phyloP scores from a whole-genome alignment of 2,888 invertebrate species.

The Coelogynopora nodosa region DNA sequence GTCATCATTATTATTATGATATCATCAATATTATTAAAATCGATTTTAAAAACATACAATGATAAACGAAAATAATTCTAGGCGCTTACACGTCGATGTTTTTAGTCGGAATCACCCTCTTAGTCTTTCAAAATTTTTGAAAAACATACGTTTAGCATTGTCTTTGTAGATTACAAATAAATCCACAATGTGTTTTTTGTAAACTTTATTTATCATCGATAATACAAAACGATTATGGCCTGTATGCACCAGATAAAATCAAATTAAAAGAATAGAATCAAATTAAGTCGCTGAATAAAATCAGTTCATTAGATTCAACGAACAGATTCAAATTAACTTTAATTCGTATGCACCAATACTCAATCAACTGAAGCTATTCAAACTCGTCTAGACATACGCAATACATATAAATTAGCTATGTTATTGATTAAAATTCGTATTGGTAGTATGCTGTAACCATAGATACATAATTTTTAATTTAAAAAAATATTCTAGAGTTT shows the following conservation, averaged over 20 bases:
- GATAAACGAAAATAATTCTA: too few species aligned
- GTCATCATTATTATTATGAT: too few species aligned
- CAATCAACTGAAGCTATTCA: conserved; percentile 15
- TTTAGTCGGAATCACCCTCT: too few species aligned
- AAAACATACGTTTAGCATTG: too few species aligned
- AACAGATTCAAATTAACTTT: conserved; percentile 3
- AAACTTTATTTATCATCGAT: too few species aligned
- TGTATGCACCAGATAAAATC: conserved; percentile 13
- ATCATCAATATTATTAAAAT: too few species aligned
- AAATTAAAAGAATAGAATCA: conserved; percentile 14
- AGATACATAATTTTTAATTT: background rate
- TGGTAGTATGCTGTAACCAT: background rate
- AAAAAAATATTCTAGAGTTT: background rate
- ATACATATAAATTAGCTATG: background rate
- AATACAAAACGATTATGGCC: too few species aligned
- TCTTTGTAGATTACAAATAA: too few species aligned
- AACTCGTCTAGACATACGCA: conserved; percentile 6
- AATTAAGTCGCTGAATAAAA: conserved; percentile 16
- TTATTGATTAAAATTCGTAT: background rate
- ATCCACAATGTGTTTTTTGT: too few species aligned
- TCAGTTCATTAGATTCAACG: conserved; percentile 21
- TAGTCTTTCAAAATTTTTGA: too few species aligned
- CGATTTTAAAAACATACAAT: too few species aligned
- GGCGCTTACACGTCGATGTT: too few species aligned
- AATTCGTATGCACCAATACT: conserved; percentile 17